Percentiles rank a stretch among this genome's conserved stretches.
Evolutionary conservation across 2,888 invertebrate species (phyloP).

Genomic region (Trissoscelio sp.): DNA sequence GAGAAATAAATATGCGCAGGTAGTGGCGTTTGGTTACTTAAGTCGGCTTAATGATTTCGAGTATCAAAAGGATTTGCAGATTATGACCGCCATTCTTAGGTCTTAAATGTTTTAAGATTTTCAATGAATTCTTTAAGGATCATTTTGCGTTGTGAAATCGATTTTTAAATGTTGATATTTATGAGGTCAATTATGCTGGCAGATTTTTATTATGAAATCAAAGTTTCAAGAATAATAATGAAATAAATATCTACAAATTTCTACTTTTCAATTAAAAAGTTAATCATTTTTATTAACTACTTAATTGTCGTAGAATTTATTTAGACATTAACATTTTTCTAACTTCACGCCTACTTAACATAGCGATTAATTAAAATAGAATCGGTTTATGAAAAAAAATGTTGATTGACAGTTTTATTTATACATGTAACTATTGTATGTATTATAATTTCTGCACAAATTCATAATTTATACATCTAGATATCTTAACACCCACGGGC

Average conservation of each 20-base stretch:
- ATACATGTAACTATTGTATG: not conserved
- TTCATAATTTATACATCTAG: constrained; percentile 14
- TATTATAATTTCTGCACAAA: constrained; percentile 10
- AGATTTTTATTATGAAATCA: no score
- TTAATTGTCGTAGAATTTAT: not conserved
- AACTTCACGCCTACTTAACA: constrained; percentile 1
- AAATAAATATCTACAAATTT: no score
- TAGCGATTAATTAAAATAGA: not conserved
- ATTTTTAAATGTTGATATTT: no score
- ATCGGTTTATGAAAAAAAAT: not conserved
- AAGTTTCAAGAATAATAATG: no score
- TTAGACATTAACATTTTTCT: not conserved
- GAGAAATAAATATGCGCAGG: constrained; percentile 25
- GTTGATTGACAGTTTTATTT: not conserved
- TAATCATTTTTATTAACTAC: not conserved
- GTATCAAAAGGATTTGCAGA: constrained; percentile 13
- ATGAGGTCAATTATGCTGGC: no score
- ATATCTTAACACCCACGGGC: not conserved
- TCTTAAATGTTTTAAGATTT: not conserved
- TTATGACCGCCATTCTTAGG: constrained; percentile 19
- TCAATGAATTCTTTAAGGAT: not conserved
- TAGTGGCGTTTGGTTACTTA: constrained; percentile 31
- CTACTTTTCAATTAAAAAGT: no score
- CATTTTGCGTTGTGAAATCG: constrained; percentile 8
- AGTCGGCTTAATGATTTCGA: constrained; percentile 39